A percentile compares a stretch with the other conserved stretches of the same genome.
These are phyloP conservation scores for Vandiemenella viatica DNA, from an alignment of 2,888 invertebrate genomes.

Conservation along the genomic window DNA sequence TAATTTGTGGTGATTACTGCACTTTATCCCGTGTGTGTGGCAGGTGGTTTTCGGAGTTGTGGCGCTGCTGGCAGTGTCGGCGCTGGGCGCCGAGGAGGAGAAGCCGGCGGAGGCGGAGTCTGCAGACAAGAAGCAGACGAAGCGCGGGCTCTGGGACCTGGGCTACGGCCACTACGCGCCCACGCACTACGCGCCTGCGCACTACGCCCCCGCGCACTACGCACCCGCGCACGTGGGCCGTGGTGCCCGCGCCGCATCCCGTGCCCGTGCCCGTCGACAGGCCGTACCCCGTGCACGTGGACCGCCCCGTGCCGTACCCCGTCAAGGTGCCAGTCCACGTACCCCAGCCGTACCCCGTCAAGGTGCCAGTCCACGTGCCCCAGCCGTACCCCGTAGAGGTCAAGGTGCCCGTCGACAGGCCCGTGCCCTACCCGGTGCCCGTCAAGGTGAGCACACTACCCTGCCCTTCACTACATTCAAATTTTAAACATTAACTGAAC, in stretches of 20 bases:
- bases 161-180: slow-evolving; percentile 20
- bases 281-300: slow-evolving; percentile 56
- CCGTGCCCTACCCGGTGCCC: slow-evolving; percentile 14
- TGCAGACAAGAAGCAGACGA: neutral
- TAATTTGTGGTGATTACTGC: no score
- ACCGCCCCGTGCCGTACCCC: slow-evolving; percentile 35
- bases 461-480: no score
- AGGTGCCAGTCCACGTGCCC: slow-evolving; percentile 41
- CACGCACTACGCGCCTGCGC: slow-evolving; percentile 26
- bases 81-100: neutral
- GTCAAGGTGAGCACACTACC: no score
- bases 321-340: slow-evolving; percentile 25
- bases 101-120: neutral
- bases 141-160: slow-evolving; percentile 1
- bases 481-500: no score
- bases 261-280: slow-evolving; percentile 32
- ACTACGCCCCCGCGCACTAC: slow-evolving; percentile 31
- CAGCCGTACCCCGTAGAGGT: slow-evolving; percentile 38
- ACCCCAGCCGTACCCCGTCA: slow-evolving; percentile 39
- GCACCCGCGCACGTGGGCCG: slow-evolving; percentile 35
- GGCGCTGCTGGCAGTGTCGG: neutral
- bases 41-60: no score
- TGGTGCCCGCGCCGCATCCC: slow-evolving; percentile 44
- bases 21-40: no score
- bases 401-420: slow-evolving; percentile 39